These are phyloP conservation scores for Pterobdella sp. DNA, from an alignment of 2,888 invertebrate species.

Conservation along the genomic window DNA sequence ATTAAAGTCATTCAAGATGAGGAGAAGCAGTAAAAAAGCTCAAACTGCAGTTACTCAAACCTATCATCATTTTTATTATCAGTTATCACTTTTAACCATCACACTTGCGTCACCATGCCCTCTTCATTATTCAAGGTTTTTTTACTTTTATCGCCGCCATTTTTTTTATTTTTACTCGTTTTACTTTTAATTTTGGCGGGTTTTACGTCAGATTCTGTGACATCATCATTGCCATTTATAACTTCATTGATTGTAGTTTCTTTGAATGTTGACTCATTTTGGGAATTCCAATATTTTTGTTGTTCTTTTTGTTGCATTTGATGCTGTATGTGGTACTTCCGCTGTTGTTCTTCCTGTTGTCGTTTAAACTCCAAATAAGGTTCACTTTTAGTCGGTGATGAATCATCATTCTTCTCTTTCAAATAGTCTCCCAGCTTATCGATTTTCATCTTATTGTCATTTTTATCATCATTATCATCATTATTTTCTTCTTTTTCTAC, in stretches of 20 bases:
- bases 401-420: neutral
- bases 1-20: too few relatives aligned
- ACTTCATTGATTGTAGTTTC: neutral
- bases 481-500: neutral
- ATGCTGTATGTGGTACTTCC: neutral
- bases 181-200: neutral
- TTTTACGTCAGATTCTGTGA: neutral
- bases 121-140: neutral
- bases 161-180: neutral
- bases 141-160: neutral
- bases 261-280: neutral
- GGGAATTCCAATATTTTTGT: neutral
- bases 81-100: too few relatives aligned
- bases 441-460: neutral
- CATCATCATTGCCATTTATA: neutral
- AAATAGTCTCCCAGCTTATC: neutral
- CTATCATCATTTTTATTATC: too few relatives aligned
- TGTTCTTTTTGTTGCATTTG: constrained; percentile 16
- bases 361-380: neutral
- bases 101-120: neutral
- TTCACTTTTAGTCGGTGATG: neutral
- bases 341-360: neutral
- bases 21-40: too few relatives aligned
- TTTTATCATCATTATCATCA: too few relatives aligned
- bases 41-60: too few relatives aligned